Base-by-base conservation (phyloP, 2,888 invertebrate genomes). In the Acronicta psi region DNA sequence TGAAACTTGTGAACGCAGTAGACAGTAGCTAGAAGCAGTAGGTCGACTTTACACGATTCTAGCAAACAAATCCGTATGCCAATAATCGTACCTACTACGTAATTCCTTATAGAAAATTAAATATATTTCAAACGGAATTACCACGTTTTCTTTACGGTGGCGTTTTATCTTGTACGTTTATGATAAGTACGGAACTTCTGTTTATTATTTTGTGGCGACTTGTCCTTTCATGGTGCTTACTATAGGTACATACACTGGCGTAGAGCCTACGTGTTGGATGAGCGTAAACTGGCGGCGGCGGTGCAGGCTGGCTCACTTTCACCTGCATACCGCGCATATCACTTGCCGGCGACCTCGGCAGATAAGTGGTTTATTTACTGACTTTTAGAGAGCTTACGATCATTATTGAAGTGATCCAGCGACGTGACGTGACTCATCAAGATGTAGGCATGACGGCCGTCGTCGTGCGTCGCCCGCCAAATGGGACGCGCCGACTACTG, bases 231-330 rank as follows among this genome's bases (percentile, higher is more conserved):
- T 14, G 34, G 14, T 23, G n/a, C 17, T 10, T 49, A 17, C 11
- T 23, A 23, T 23, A n/a, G n/a, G n/a, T n/a, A 23, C 23, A 3
- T 25, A 17, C 18, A 40, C 31, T 16, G n/a, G 34, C 23, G 41
- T 11, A 16, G 34, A 16, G 10, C 49, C 31, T 42, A 44, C 25
- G 34, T 37, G 59, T 73, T 57, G 45, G 53, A 55, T 36, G 31
- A 29, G 34, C 37, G 43, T 14, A 9, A 16, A 34, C 45, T 23
- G 23, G 23, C 23, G 23, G 25, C 25, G 25, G 53, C 25, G 16
- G 25, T 37, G n/a, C n/a, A 34, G n/a, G 6, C n/a, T 7, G n/a
- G 50, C 63, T 56, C 64, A 76, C 77, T 73, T 69, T 69, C 73
- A 46, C 73, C 65, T 54, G 62, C 77, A 76, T 62, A 54, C 73